These are phyloP conservation scores for Eudyptes chrysolophus DNA, from an alignment of 2,113 vertebrate species.

Conservation along the genomic window DNA sequence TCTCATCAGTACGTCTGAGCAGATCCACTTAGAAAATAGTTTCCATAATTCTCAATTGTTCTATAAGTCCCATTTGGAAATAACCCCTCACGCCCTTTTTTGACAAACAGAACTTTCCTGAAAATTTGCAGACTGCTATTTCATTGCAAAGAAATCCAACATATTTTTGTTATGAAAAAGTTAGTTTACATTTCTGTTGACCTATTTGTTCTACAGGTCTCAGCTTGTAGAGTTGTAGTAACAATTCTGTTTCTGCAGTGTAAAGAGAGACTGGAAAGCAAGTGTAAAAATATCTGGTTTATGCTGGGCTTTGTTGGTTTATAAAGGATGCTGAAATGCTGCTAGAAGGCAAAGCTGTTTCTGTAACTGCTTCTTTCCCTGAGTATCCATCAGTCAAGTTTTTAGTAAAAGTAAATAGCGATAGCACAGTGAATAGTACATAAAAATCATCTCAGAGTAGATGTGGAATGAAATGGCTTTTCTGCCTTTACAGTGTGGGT, in stretches of 20 bases:
- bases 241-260: not conserved
- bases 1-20: not conserved
- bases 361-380: not conserved
- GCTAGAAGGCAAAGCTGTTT: not conserved
- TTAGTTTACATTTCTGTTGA: not conserved
- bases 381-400: not conserved
- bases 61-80: not conserved
- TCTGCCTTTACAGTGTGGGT: not conserved
- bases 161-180: not conserved
- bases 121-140: not conserved
- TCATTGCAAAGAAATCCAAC: not conserved
- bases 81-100: not conserved
- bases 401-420: not conserved
- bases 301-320: not conserved
- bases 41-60: slow-evolving; percentile 22
- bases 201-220: not conserved
- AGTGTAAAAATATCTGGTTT: not conserved
- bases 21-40: slow-evolving; percentile 29
- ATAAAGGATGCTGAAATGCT: not conserved
- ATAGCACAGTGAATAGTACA: not conserved
- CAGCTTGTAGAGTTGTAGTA: not conserved
- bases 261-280: not conserved
- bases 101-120: not conserved
- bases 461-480: not conserved
- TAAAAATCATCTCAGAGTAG: not conserved